A percentile compares a stretch with the other conserved stretches of the same genome.
Conservation (phyloP, 2,888 invertebrate species). For the Dioctria rufipes region DNA sequence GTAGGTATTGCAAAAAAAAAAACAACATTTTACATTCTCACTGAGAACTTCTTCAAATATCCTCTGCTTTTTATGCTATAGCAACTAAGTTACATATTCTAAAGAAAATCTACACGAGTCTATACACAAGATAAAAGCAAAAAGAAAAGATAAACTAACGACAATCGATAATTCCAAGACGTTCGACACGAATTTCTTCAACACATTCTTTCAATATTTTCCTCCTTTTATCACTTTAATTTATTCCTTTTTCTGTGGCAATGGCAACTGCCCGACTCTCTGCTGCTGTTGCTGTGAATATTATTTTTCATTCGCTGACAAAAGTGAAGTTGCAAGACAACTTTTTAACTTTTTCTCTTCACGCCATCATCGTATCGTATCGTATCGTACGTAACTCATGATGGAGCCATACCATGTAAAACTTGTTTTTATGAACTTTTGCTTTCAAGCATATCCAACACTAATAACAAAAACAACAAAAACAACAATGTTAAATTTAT, state of each 20-base stretch:
- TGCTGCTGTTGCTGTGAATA: background rate
- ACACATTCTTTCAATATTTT: background rate
- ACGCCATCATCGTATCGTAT: conserved; percentile 18
- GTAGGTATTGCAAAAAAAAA: too few species aligned
- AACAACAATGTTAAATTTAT: background rate
- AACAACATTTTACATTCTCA: too few species aligned
- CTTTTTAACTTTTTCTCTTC: conserved; percentile 23
- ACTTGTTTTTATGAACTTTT: conserved; percentile 47
- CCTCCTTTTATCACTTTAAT: conserved; percentile 8
- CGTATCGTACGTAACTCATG: conserved; percentile 9
- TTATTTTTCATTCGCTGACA: background rate
- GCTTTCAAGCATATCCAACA: conserved; percentile 23
- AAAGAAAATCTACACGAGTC: too few species aligned
- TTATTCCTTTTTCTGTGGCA: conserved; percentile 3
- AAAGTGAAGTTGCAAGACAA: conserved; percentile 6
- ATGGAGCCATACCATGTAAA: conserved; percentile 5
- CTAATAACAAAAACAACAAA: too few species aligned
- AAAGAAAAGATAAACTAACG: background rate
- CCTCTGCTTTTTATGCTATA: too few species aligned
- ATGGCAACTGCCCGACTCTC: background rate
- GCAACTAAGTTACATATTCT: too few species aligned
- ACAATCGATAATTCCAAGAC: conserved; percentile 29
- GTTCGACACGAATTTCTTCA: conserved; percentile 4
- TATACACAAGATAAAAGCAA: too few species aligned
- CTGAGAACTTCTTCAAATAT: too few species aligned